Evolutionary conservation across 2,797 vertebrate genomes (phyloP).

Genomic region (Myotis findleyi): DNA sequence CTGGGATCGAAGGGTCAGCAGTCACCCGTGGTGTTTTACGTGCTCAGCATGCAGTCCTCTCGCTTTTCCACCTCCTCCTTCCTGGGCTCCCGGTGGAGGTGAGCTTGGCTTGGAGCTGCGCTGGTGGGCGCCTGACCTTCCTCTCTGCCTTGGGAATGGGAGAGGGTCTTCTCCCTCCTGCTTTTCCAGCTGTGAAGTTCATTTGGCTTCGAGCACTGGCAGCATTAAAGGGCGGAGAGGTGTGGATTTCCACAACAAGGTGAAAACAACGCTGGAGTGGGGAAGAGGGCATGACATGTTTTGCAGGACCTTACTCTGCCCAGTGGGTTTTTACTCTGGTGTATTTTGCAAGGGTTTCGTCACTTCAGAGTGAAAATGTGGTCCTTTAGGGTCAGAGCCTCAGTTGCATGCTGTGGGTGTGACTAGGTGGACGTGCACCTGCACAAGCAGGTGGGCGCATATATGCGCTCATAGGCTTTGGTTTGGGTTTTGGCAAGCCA

Average conservation of each 20-base stretch:
- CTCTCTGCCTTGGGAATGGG: not conserved
- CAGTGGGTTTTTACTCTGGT: not conserved
- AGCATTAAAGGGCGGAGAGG: constrained; percentile 24
- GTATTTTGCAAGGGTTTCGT: not conserved
- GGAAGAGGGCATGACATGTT: not conserved
- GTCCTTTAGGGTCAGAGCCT: not conserved
- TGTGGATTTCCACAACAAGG: constrained; percentile 56
- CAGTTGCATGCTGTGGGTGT: not conserved
- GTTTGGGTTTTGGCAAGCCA: not conserved
- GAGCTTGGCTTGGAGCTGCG: not conserved
- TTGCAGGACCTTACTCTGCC: constrained; percentile 31
- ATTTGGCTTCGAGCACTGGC: constrained; percentile 49
- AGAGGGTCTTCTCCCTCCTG: not conserved
- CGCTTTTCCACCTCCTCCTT: not conserved
- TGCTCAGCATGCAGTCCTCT: not conserved
- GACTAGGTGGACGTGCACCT: fast-evolving
- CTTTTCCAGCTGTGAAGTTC: constrained; percentile 70
- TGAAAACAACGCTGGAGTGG: not conserved
- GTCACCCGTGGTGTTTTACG: not conserved
- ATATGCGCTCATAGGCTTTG: not conserved
- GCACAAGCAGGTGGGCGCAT: not conserved
- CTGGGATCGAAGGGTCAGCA: fast-evolving
- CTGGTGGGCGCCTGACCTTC: not conserved
- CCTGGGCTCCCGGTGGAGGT: not conserved
- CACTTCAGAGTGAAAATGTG: not conserved